Base-by-base conservation (phyloP, 2,113 vertebrate species). In the Thunnus maccoyii region DNA sequence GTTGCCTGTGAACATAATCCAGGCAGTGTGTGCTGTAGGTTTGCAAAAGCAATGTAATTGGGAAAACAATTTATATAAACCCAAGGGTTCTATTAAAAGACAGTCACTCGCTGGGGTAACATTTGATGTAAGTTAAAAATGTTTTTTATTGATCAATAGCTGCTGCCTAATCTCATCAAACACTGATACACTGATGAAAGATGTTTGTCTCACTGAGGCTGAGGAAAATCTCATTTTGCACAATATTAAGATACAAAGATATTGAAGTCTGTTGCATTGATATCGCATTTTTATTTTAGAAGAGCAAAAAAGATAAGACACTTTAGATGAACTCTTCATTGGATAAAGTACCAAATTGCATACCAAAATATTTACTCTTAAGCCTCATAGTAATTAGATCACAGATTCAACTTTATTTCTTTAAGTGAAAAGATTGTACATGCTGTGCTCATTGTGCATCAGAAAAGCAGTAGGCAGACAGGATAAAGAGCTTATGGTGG, bases 381-480 rank as follows among this genome's bases (percentile, higher is more conserved):
- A 76, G 15, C 5, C 3, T 5, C 52, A 10, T 3, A 36, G 16
- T 46, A 22, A 17, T 58, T 27, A 46, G 64, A 32, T 36, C 3
- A 44, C 1, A 60, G 1, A 52, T 10, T 18, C 0, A 30, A 56
- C 12, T 22, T 56, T 47, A 48, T 30, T 63, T 48, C 14, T 73
- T n/a, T 3, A 52, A 54, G 22, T 30, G 5, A 46, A 56, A 47
- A 77, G 67, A 52, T 55, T 62, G 56, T 60, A 32, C 8, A 25
- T 60, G n/a, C 25, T 44, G 46, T 46, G 8, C 17, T 27, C 48
- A 41, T 8, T 54, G 8, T 75, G 52, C 68, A 58, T 71, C 51
- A 61, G 13, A 69, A 54, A 64, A 73, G 15, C 44, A 36, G 48
- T 27, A 61, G 47, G 22, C 50, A 77, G 78, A 65, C 56, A 74